Percentiles rank a stretch among this genome's conserved stretches.
These are phyloP conservation scores for Nymphicus hollandicus DNA, from an alignment of 2,113 vertebrate genomes.

Conservation along the genomic window DNA sequence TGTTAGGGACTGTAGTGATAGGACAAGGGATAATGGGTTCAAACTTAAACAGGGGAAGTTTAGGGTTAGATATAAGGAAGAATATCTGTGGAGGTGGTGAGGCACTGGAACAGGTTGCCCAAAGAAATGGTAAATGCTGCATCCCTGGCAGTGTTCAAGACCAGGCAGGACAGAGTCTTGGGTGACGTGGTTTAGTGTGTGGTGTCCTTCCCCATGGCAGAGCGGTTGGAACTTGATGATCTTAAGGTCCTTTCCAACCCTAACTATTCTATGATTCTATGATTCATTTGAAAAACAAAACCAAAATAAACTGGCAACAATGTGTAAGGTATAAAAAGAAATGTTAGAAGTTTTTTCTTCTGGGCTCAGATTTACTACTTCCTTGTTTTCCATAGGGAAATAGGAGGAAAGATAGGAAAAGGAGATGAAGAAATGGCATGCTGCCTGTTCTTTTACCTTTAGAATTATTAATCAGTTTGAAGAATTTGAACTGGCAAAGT, in stretches of 20 bases:
- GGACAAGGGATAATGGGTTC: neutral
- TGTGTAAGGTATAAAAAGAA: neutral
- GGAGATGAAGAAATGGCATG: neutral
- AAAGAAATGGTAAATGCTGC: no score
- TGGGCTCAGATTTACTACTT: neutral
- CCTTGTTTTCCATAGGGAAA: neutral
- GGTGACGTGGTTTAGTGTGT: no score
- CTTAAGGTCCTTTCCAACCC: neutral
- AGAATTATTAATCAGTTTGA: neutral
- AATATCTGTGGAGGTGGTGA: neutral
- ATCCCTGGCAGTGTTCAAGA: no score
- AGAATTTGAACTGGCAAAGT: neutral
- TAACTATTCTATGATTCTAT: neutral
- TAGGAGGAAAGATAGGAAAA: neutral
- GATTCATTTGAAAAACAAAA: neutral
- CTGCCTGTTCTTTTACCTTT: neutral
- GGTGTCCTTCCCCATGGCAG: neutral
- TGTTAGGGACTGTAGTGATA: neutral
- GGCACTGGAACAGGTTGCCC: no score
- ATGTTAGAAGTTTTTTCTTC: neutral
- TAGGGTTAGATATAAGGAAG: neutral
- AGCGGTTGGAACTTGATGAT: neutral
- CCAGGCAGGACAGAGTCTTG: no score
- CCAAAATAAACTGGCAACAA: neutral
- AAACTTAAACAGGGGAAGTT: neutral